A percentile compares a stretch with the other conserved stretches of the same genome.
These are phyloP conservation scores for Ctenosaura bakeri DNA, from an alignment of 2,797 vertebrate genomes.

Conservation along the genomic window DNA sequence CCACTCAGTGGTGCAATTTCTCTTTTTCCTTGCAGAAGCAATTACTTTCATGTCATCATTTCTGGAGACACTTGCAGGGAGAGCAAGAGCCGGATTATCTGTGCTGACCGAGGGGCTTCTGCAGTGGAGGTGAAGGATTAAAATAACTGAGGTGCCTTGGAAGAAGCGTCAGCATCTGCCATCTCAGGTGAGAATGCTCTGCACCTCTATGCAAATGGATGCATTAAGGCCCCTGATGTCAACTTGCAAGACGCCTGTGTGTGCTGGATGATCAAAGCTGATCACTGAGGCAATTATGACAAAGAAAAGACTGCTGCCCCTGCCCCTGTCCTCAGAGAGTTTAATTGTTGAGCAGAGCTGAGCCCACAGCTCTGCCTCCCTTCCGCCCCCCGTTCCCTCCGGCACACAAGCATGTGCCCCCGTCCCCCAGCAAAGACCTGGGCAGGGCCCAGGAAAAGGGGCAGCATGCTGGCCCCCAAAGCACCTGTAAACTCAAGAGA, in stretches of 20 bases:
- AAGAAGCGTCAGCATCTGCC: conserved; percentile 74
- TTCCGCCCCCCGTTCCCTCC: conserved; percentile 34
- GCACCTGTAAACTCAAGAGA: background rate
- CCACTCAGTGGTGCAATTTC: conserved; percentile 87
- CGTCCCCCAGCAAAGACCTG: background rate
- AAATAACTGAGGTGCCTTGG: conserved; percentile 95
- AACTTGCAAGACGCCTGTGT: conserved; percentile 81
- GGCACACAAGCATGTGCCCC: conserved; percentile 27
- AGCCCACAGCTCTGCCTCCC: conserved; percentile 60
- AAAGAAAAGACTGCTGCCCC: conserved; percentile 83
- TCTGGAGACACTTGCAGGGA: conserved; percentile 89
- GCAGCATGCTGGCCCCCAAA: too few relatives aligned
- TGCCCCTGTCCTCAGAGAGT: conserved; percentile 83
- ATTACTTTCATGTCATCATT: conserved; percentile 92
- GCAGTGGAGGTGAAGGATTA: conserved; percentile 89
- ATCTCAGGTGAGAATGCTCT: conserved; percentile 82
- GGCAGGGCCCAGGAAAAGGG: conserved; percentile 6
- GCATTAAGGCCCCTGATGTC: conserved; percentile 84
- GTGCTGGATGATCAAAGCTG: conserved; percentile 87
- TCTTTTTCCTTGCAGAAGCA: conserved; percentile 90
- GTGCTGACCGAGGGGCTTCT: conserved; percentile 80
- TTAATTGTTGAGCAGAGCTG: conserved; percentile 89
- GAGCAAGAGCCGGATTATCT: conserved; percentile 87
- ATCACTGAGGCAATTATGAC: conserved; percentile 89
- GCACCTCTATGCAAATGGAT: conserved; percentile 82